A percentile compares a stretch with the other conserved stretches of the same genome.
Evolutionary conservation across 2,888 invertebrate genomes (phyloP).

Genomic region (Adineta ricciae): DNA sequence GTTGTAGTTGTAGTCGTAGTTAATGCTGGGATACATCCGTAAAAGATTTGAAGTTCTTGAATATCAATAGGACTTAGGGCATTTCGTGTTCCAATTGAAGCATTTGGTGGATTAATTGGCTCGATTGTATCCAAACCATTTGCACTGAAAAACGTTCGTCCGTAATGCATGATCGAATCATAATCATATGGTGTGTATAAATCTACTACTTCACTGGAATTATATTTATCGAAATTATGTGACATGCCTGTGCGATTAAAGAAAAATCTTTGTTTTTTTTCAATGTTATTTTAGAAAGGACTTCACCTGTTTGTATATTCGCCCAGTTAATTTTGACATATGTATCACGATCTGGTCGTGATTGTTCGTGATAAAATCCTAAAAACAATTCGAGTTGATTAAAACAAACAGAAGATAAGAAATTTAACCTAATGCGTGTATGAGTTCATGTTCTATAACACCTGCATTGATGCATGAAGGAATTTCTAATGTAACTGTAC

Average conservation of each 20-base stretch:
- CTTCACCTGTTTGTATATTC: too few relatives aligned
- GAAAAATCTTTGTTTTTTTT: too few relatives aligned
- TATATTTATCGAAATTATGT: slow-evolving; percentile 53
- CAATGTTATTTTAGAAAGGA: too few relatives aligned
- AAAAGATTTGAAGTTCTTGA: slow-evolving; percentile 48
- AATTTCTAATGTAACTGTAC: neutral
- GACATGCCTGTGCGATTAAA: slow-evolving; percentile 36
- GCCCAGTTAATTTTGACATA: too few relatives aligned
- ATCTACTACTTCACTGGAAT: slow-evolving; percentile 40
- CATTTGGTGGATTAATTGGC: slow-evolving; percentile 50
- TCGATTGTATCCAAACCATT: slow-evolving; percentile 53
- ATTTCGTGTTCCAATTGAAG: slow-evolving; percentile 56
- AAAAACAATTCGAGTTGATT: too few relatives aligned
- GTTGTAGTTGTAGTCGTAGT: too few relatives aligned
- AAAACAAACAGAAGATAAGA: too few relatives aligned
- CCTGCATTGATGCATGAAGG: slow-evolving; percentile 27
- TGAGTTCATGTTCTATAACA: slow-evolving; percentile 31
- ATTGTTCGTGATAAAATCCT: too few relatives aligned
- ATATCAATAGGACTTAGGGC: slow-evolving; percentile 47
- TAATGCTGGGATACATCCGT: slow-evolving; percentile 40
- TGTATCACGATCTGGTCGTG: too few relatives aligned
- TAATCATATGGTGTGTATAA: slow-evolving; percentile 64
- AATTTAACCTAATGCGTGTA: slow-evolving; percentile 24
- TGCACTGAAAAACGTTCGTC: slow-evolving; percentile 52
- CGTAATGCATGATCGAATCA: slow-evolving; percentile 69